These are phyloP conservation scores for Acanthopleura granulata DNA, from an alignment of 2,888 invertebrate genomes.

Conservation along the genomic window DNA sequence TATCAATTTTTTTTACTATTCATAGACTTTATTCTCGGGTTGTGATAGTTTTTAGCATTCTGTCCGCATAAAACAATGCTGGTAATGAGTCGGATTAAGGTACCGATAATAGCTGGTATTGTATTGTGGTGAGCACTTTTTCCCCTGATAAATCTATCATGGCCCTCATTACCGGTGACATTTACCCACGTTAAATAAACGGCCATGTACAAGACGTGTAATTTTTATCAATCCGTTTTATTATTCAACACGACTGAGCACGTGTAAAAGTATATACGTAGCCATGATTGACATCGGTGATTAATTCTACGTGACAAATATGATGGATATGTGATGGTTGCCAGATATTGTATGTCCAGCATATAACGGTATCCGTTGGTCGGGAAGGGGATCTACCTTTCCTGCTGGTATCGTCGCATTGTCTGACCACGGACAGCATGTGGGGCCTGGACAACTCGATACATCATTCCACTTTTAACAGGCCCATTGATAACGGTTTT, in stretches of 20 bases:
- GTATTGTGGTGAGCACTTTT: neutral
- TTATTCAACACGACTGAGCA: neutral
- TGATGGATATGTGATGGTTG: neutral
- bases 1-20: neutral
- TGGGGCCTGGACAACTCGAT: no score
- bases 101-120: constrained; percentile 1
- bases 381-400: no score
- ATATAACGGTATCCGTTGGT: no score
- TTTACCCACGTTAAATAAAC: constrained; percentile 11
- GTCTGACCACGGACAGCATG: no score
- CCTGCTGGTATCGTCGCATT: no score
- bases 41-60: constrained; percentile 8
- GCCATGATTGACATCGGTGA: constrained; percentile 6
- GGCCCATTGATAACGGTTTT: no score
- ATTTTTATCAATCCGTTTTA: constrained; percentile 19
- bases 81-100: neutral
- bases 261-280: neutral
- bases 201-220: neutral
- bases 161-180: constrained; percentile 8
- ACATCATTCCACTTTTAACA: no score
- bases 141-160: constrained; percentile 14
- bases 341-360: no score
- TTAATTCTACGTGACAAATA: constrained; percentile 7
- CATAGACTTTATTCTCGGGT: no score
- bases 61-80: constrained; percentile 4